Evolutionary conservation across 2,113 vertebrate species (phyloP).

Genomic region (Columbina picui): DNA sequence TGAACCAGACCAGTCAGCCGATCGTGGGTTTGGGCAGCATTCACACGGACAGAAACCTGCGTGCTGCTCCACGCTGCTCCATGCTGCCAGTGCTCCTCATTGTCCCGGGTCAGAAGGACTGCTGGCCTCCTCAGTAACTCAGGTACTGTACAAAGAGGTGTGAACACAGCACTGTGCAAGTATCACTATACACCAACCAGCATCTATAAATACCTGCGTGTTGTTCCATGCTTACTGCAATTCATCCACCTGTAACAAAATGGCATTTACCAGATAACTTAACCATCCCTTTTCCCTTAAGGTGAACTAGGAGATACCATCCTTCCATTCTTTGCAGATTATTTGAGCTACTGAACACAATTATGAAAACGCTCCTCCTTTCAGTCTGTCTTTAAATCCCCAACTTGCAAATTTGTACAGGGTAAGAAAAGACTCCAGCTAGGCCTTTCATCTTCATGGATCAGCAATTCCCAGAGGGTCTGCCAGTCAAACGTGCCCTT

Average conservation of each 20-base stretch:
- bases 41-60: neutral
- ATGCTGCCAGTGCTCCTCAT: neutral
- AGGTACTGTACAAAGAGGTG: too few relatives aligned
- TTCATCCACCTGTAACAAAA: neutral
- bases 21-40: neutral
- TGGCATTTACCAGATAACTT: neutral
- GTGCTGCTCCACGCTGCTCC: neutral
- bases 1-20: neutral
- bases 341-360: neutral
- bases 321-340: neutral
- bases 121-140: neutral
- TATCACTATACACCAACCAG: neutral
- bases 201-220: neutral
- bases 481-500: neutral
- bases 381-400: neutral
- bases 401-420: neutral
- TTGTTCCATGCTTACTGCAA: neutral
- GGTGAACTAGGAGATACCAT: neutral
- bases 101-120: neutral
- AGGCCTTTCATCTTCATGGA: constrained; percentile 22
- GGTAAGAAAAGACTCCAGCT: neutral
- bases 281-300: neutral
- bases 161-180: neutral
- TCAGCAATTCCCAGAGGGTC: constrained; percentile 7
- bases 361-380: neutral